These are phyloP conservation scores for Regulus satrapa DNA, from an alignment of 2,113 vertebrate genomes.

Conservation along the genomic window DNA sequence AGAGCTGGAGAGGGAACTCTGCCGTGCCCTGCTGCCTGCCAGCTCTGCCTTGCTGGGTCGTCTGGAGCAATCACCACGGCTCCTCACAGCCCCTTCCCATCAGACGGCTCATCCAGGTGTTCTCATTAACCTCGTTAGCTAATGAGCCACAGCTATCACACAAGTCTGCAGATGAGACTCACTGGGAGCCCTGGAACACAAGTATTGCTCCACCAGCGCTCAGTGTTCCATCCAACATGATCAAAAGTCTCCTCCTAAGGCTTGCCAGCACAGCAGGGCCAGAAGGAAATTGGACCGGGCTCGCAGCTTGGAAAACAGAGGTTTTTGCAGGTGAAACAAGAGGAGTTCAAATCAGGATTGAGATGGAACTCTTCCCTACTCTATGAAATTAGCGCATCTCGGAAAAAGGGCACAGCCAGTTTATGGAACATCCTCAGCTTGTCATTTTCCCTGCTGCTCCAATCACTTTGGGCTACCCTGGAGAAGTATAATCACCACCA, in stretches of 20 bases:
- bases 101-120: background rate
- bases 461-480: background rate
- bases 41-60: background rate
- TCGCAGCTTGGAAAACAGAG: background rate
- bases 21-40: background rate
- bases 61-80: background rate
- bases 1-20: background rate
- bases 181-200: background rate
- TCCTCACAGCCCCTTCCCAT: background rate
- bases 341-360: background rate
- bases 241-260: background rate
- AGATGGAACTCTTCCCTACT: background rate
- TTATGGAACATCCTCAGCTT: background rate
- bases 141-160: conserved; percentile 3
- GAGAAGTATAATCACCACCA: background rate
- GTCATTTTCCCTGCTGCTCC: background rate
- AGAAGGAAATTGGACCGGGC: background rate
- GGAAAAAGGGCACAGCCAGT: background rate
- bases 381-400: background rate
- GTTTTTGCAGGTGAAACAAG: background rate
- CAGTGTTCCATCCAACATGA: background rate
- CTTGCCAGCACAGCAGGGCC: background rate
- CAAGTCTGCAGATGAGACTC: background rate
- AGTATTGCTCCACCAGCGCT: background rate
- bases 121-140: conserved; percentile 45